Conservation (phyloP, 2,113 vertebrate species). For the Vulpes vulpes region DNA sequence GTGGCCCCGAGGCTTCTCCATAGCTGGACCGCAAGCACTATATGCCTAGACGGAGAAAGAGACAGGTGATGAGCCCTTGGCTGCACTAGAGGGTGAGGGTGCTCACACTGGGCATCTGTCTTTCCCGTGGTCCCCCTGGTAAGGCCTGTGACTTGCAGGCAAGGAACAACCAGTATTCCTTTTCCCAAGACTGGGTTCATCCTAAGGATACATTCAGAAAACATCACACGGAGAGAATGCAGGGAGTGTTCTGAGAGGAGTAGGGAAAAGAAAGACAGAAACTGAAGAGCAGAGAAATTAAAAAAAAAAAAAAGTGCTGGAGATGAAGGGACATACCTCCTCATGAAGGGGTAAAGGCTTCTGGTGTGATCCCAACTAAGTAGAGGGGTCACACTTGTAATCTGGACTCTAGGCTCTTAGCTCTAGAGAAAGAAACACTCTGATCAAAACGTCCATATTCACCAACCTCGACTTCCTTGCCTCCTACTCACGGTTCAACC, state of each 20-base stretch:
- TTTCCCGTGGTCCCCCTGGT: not conserved
- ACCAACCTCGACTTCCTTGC: not conserved
- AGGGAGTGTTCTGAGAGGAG: not conserved
- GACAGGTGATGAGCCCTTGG: not conserved
- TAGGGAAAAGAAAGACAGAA: not conserved
- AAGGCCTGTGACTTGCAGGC: not conserved
- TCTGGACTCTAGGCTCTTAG: not conserved
- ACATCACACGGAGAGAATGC: not conserved
- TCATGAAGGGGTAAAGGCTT: not conserved
- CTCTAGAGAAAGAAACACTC: not conserved
- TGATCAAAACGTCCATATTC: not conserved
- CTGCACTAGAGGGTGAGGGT: not conserved
- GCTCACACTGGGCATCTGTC: not conserved
- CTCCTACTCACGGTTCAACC: not conserved
- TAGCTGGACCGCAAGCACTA: not conserved
- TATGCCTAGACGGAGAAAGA: constrained; percentile 55
- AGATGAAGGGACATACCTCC: not conserved
- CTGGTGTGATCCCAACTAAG: not conserved
- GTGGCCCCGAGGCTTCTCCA: constrained; percentile 3
- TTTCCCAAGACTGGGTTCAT: constrained; percentile 27
- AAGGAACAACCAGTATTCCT: not conserved
- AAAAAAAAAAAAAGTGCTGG: not conserved
- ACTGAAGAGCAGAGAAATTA: not conserved
- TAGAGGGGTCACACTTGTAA: not conserved
- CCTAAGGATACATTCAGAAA: not conserved